These are phyloP conservation scores for Hippocampus comes DNA, from an alignment of 2,113 vertebrate species.

Conservation along the genomic window DNA sequence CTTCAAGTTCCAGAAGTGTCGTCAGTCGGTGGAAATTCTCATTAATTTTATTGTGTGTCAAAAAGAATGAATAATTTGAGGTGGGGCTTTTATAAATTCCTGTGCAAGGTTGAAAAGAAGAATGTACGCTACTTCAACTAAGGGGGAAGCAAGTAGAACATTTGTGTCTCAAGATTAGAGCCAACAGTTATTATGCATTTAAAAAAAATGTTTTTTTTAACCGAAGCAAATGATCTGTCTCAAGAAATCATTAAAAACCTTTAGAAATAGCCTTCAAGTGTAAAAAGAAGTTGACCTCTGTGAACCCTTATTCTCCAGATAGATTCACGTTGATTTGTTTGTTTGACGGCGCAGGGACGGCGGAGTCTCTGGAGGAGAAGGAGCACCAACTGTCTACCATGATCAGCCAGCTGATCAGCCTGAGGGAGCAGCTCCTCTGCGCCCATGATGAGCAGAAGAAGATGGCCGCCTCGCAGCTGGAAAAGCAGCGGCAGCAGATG, in stretches of 20 bases:
- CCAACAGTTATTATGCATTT: neutral
- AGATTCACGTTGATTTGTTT: neutral
- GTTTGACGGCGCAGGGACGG: conserved; percentile 68
- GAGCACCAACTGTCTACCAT: conserved; percentile 91
- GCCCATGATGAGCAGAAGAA: conserved; percentile 94
- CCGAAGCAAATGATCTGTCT: neutral
- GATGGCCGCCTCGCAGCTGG: conserved; percentile 92
- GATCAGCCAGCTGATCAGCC: conserved; percentile 92
- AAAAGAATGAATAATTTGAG: neutral
- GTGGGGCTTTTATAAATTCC: neutral
- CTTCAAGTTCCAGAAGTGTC: neutral
- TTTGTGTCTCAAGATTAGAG: neutral
- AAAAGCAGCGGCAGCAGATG: conserved; percentile 95
- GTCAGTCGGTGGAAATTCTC: neutral
- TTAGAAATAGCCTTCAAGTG: neutral
- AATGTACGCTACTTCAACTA: neutral
- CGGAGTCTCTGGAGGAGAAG: conserved; percentile 91
- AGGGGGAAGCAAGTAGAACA: neutral
- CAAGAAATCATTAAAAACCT: neutral
- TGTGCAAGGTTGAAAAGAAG: neutral
- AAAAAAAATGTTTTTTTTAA: neutral
- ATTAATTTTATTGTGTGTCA: neutral
- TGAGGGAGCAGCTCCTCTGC: conserved; percentile 91
- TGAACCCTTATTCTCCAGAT: neutral
- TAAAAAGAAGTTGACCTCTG: neutral